phyloP scores from a whole-genome alignment of 1,140 invertebrate genomes.

The Zaprionus davidi region DNA sequence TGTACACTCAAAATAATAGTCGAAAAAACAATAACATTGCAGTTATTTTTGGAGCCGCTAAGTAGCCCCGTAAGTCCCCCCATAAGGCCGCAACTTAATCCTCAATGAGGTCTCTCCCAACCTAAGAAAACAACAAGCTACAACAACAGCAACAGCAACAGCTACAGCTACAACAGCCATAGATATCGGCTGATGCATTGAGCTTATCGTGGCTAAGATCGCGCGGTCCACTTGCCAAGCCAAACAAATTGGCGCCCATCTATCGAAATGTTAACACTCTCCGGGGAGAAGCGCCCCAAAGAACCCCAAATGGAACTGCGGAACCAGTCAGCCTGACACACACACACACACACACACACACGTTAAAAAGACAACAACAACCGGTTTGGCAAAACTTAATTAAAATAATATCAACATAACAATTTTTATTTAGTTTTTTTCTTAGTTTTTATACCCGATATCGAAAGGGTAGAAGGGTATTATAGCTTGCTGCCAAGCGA shows the following conservation, averaged over 20 bases:
- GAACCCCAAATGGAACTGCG: constrained; percentile 64
- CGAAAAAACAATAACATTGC: constrained; percentile 45
- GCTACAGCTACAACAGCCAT: not conserved
- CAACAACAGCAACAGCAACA: constrained; percentile 11
- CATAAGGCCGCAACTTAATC: constrained; percentile 73
- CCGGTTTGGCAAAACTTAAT: constrained; percentile 83
- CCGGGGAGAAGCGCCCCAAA: constrained; percentile 23
- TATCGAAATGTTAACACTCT: constrained; percentile 78
- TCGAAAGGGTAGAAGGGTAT: too few relatives aligned
- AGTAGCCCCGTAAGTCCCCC: constrained; percentile 60
- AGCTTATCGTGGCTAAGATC: constrained; percentile 1
- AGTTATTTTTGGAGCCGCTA: constrained; percentile 82
- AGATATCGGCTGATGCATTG: constrained; percentile 33
- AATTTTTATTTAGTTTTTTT: constrained; percentile 66
- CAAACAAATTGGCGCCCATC: constrained; percentile 79
- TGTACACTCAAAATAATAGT: constrained; percentile 43
- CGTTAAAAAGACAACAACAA: constrained; percentile 38
- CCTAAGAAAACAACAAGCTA: constrained; percentile 65
- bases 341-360: constrained; percentile 18
- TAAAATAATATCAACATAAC: constrained; percentile 84
- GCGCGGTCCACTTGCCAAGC: constrained; percentile 46
- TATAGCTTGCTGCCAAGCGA: too few relatives aligned
- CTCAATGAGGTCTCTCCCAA: constrained; percentile 65
- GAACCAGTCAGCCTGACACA: constrained; percentile 47
- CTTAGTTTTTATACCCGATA: not conserved